Conservation (phyloP, 2,888 invertebrate species). For the Thymelicus acteon region DNA sequence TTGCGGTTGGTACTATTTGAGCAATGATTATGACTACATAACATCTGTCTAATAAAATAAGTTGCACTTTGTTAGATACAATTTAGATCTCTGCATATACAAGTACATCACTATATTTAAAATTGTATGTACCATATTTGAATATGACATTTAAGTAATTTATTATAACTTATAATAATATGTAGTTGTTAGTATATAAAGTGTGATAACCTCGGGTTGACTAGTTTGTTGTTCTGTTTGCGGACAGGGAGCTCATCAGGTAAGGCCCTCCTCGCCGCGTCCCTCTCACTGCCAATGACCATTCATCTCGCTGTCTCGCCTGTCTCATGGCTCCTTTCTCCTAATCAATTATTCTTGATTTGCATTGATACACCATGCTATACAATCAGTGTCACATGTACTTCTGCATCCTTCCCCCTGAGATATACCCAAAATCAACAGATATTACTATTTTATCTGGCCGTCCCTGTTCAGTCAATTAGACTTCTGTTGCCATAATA, state of each 20-base stretch:
- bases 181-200: conserved; percentile 25
- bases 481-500: no score
- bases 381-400: no score
- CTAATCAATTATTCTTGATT: conserved; percentile 13
- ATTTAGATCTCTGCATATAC: no score
- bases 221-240: conserved; percentile 72
- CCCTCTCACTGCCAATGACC: conserved; percentile 18
- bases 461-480: no score
- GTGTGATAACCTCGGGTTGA: conserved; percentile 51
- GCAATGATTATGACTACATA: no score
- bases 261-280: conserved; percentile 68
- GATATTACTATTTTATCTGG: no score
- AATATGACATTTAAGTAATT: conserved; percentile 1
- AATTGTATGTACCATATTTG: conserved; percentile 8
- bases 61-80: no score
- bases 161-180: conserved; percentile 39
- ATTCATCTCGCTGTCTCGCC: conserved; percentile 19
- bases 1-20: no score
- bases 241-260: conserved; percentile 82
- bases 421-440: no score
- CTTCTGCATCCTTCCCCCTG: no score
- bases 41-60: no score
- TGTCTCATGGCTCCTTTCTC: conserved; percentile 19
- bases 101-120: conserved; percentile 4
- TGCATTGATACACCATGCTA: conserved; percentile 5